These are phyloP conservation scores for Dolomedes plantarius DNA, from an alignment of 2,888 invertebrate genomes.

Conservation along the genomic window DNA sequence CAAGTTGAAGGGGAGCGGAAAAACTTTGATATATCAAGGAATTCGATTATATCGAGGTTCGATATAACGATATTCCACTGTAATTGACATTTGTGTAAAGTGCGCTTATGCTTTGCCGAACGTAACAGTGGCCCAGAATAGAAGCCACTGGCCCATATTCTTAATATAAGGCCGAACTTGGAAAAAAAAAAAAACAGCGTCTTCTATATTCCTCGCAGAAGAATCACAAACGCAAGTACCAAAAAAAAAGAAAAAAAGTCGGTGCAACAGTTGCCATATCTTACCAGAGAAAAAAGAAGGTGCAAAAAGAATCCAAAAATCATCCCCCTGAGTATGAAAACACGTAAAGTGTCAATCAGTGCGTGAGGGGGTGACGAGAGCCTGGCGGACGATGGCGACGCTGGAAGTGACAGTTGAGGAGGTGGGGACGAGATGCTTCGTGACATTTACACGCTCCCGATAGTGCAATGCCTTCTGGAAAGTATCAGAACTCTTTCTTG, in stretches of 20 bases:
- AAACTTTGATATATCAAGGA: too few relatives aligned
- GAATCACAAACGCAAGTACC: too few relatives aligned
- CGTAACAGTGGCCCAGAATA: too few relatives aligned
- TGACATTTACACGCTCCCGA: slow-evolving; percentile 37
- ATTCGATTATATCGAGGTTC: too few relatives aligned
- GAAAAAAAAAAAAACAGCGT: too few relatives aligned
- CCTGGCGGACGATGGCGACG: slow-evolving; percentile 34
- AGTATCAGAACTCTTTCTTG: slow-evolving; percentile 8
- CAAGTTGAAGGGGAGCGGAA: too few relatives aligned
- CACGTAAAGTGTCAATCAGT: slow-evolving; percentile 56
- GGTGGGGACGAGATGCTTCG: slow-evolving; percentile 29
- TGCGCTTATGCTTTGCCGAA: too few relatives aligned
- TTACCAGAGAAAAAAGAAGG: not conserved
- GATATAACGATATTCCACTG: too few relatives aligned
- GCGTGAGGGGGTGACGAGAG: slow-evolving; percentile 27
- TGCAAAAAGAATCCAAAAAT: slow-evolving; percentile 5
- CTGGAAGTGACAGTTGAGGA: slow-evolving; percentile 50
- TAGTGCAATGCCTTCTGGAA: slow-evolving; percentile 31
- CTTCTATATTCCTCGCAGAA: too few relatives aligned
- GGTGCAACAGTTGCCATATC: not conserved
- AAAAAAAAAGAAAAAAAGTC: not conserved
- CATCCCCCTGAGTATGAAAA: slow-evolving; percentile 29
- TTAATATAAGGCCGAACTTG: too few relatives aligned
- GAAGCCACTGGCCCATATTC: too few relatives aligned
- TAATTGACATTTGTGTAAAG: too few relatives aligned